Conservation (phyloP, 2,797 vertebrate genomes). For the Acanthornis magna region DNA sequence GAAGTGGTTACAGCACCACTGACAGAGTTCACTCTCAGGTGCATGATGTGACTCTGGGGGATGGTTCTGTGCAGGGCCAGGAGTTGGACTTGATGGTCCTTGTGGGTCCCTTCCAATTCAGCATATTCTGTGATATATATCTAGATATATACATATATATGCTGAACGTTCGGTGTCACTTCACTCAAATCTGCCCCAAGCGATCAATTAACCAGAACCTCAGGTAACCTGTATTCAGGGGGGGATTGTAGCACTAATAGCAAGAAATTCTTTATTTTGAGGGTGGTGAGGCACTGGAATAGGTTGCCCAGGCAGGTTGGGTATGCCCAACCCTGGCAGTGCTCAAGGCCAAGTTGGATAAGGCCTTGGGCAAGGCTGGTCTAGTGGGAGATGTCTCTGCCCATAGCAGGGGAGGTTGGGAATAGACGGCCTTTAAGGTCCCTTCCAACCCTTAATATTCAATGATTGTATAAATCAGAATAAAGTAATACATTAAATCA, state of each 20-base stretch:
- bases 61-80: not conserved
- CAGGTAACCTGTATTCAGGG: not conserved
- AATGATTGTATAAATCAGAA: not conserved
- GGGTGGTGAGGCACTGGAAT: not conserved
- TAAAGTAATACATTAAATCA: not conserved
- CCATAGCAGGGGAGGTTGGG: not conserved
- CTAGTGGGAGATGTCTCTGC: not conserved
- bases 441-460: not conserved
- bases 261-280: not conserved
- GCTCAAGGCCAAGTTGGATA: not conserved
- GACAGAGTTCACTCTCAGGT: too few species aligned
- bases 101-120: not conserved
- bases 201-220: not conserved
- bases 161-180: not conserved
- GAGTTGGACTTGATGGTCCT: accelerated
- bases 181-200: too few species aligned
- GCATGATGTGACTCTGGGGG: not conserved
- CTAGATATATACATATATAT: not conserved
- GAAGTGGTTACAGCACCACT: not conserved
- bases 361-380: not conserved
- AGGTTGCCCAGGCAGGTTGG: not conserved
- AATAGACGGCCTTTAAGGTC: not conserved
- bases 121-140: not conserved
- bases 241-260: not conserved
- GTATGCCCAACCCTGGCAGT: not conserved